Conservation (phyloP, 2,797 vertebrate genomes). For the Xenentodon cancila region DNA sequence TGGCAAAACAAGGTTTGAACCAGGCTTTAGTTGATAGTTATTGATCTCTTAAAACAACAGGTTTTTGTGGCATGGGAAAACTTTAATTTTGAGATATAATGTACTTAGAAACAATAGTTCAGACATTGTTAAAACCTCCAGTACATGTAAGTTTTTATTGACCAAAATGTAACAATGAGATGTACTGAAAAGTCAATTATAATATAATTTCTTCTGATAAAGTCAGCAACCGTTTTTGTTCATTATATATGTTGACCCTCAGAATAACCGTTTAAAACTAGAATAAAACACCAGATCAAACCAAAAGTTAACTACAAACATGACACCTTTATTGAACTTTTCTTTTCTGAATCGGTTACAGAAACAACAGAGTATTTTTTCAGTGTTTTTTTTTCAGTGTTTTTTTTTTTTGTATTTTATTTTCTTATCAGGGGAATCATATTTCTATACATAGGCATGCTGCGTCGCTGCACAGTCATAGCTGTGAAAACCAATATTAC, state of each 20-base stretch:
- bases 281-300: slow-evolving; percentile 44
- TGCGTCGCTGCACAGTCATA: slow-evolving; percentile 82
- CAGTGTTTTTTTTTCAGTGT: slow-evolving; percentile 17
- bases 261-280: not conserved
- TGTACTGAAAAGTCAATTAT: no score
- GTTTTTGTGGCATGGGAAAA: no score
- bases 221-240: not conserved
- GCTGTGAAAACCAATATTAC: slow-evolving; percentile 78
- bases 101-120: no score
- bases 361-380: slow-evolving; percentile 72
- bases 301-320: slow-evolving; percentile 80
- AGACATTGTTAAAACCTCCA: no score
- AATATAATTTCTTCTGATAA: not conserved
- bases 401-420: slow-evolving; percentile 19
- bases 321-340: slow-evolving; percentile 83
- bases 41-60: no score
- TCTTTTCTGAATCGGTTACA: slow-evolving; percentile 79
- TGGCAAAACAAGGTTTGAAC: no score
- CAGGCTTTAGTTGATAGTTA: no score
- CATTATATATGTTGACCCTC: not conserved
- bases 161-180: no score
- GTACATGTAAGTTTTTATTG: no score
- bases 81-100: no score
- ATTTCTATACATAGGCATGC: slow-evolving; percentile 83
- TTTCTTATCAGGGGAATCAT: slow-evolving; percentile 73